Percentiles rank a stretch among this genome's conserved stretches.
phyloP scores from a whole-genome alignment of 2,888 invertebrate species.

The Hofmannophila pseudospretella region DNA sequence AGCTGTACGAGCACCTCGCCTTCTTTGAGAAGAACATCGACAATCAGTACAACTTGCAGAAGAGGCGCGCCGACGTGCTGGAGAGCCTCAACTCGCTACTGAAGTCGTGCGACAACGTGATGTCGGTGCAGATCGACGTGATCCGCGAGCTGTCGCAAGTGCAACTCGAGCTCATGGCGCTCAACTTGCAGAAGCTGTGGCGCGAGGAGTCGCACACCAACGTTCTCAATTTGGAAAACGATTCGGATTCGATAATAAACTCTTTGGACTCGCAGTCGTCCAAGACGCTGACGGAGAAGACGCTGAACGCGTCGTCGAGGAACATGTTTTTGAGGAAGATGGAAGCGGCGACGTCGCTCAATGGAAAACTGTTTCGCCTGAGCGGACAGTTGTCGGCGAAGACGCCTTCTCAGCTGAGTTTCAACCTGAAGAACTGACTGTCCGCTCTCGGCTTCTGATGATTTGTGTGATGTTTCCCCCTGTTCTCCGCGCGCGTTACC shows the following conservation, averaged over 20 bases:
- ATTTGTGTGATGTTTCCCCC: too few relatives aligned
- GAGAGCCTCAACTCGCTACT: constrained; percentile 76
- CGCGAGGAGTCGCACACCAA: constrained; percentile 66
- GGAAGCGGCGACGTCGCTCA: constrained; percentile 64
- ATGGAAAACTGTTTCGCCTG: constrained; percentile 54
- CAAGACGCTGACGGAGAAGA: constrained; percentile 61
- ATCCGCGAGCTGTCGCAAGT: constrained; percentile 80
- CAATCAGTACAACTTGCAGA: constrained; percentile 76
- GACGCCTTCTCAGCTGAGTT: constrained; percentile 52
- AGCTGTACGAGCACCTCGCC: constrained; percentile 81
- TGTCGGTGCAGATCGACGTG: constrained; percentile 75
- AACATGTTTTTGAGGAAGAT: constrained; percentile 64
- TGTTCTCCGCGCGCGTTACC: too few relatives aligned
- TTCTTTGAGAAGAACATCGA: constrained; percentile 85
- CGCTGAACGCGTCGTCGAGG: constrained; percentile 50
- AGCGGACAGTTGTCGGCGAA: constrained; percentile 49
- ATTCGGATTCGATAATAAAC: constrained; percentile 61
- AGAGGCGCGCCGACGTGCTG: constrained; percentile 76
- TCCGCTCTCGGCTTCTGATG: too few relatives aligned
- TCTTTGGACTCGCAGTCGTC: constrained; percentile 57
- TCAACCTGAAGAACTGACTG: constrained; percentile 14
- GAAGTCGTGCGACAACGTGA: constrained; percentile 63
- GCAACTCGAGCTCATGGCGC: constrained; percentile 79
- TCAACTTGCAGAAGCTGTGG: constrained; percentile 79
- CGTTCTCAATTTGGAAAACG: constrained; percentile 49